A percentile compares a stretch with the other conserved stretches of the same genome.
Evolutionary conservation across 2,113 vertebrate genomes (phyloP).

Genomic region (Syrmaticus mikado): DNA sequence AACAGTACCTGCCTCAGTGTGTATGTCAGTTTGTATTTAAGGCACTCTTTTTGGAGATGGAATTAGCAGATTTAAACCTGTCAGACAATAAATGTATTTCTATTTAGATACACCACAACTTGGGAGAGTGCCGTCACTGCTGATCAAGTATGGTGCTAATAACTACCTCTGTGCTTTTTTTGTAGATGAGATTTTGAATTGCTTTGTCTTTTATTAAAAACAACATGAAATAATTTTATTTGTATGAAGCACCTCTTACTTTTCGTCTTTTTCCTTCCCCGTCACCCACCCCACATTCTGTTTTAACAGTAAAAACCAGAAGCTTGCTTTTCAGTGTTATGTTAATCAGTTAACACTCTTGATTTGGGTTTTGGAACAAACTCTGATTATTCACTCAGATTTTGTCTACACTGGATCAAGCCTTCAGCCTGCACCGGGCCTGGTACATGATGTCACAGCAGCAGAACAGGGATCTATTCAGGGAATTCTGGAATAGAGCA

Average conservation of each 20-base stretch:
- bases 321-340: neutral
- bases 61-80: neutral
- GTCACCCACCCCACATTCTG: neutral
- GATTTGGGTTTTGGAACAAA: neutral
- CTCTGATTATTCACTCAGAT: neutral
- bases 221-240: accelerated
- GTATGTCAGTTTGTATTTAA: neutral
- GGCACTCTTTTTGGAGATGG: neutral
- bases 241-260: neutral
- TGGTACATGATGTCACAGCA: neutral
- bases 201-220: neutral
- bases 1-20: neutral
- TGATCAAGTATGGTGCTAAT: neutral
- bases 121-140: neutral
- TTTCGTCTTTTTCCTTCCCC: accelerated
- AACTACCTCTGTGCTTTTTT: neutral
- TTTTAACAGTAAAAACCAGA: neutral
- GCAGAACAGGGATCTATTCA: neutral
- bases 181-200: neutral
- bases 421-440: accelerated
- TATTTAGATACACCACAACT: neutral
- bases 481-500: neutral
- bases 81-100: neutral
- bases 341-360: neutral
- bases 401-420: neutral